Conservation (phyloP, 2,113 vertebrate genomes). For the Mesembrinibis cayennensis region DNA sequence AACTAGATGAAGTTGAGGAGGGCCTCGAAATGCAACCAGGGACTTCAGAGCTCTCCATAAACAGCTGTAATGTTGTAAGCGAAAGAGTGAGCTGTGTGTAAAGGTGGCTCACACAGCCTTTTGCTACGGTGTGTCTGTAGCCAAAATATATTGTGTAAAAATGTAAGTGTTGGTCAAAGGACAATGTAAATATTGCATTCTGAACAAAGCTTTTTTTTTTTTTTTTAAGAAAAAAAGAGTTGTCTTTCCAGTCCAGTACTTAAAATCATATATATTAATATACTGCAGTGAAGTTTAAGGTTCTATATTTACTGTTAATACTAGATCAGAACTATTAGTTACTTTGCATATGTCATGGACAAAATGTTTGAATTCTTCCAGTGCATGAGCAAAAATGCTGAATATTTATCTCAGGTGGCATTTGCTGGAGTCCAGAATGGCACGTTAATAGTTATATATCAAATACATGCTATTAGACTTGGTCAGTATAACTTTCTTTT, state of each 20-base stretch:
- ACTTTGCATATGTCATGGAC: conserved; percentile 75
- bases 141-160: conserved; percentile 43
- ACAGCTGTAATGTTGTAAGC: conserved; percentile 81
- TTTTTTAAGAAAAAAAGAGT: conserved; percentile 8
- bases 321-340: conserved; percentile 68
- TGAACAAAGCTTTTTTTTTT: conserved; percentile 60
- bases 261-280: conserved; percentile 68
- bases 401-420: conserved; percentile 77
- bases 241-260: conserved; percentile 75
- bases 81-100: conserved; percentile 93
- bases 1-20: conserved; percentile 73
- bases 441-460: conserved; percentile 61
- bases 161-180: conserved; percentile 54
- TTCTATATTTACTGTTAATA: conserved; percentile 76
- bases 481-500: conserved; percentile 60
- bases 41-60: conserved; percentile 82
- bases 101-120: conserved; percentile 23
- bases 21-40: conserved; percentile 82
- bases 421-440: conserved; percentile 76
- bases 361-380: conserved; percentile 69
- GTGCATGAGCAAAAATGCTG: conserved; percentile 71
- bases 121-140: conserved; percentile 23
- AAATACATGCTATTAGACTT: conserved; percentile 67
- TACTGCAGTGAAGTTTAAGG: conserved; percentile 67
- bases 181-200: conserved; percentile 76